Conservation (phyloP, 2,797 vertebrate species). For the Oreochromis mossambicus region DNA sequence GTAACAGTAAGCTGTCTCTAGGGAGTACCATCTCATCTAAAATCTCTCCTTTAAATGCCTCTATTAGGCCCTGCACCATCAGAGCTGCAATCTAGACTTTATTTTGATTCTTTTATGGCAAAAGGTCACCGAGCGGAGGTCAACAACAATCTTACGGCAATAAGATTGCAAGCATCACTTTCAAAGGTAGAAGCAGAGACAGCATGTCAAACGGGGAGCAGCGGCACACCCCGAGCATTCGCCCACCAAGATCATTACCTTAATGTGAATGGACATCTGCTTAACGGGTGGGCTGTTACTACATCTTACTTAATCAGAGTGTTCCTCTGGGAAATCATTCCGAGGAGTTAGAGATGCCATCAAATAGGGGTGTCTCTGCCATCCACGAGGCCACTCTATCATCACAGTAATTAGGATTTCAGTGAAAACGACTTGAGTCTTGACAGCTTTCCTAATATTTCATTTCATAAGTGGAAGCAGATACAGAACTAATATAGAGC, state of each 20-base stretch:
- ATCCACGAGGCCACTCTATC: constrained; percentile 11
- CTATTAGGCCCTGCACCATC: constrained; percentile 7
- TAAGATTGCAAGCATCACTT: background rate
- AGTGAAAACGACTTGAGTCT: constrained; percentile 4
- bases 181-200: constrained; percentile 1
- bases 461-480: constrained; percentile 13
- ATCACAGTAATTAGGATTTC: constrained; percentile 37
- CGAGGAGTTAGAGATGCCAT: constrained; percentile 31
- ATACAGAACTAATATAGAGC: background rate
- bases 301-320: constrained; percentile 44
- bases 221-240: background rate
- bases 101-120: constrained; percentile 25
- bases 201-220: background rate
- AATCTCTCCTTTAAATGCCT: constrained; percentile 18
- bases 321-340: constrained; percentile 59
- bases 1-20: constrained; percentile 1
- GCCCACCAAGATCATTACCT: constrained; percentile 53
- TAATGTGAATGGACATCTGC: constrained; percentile 58
- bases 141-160: background rate
- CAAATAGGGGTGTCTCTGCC: constrained; percentile 16
- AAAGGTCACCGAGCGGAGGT: constrained; percentile 30
- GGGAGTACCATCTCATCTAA: constrained; percentile 27
- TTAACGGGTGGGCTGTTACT: constrained; percentile 38
- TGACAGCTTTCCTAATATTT: constrained; percentile 17
- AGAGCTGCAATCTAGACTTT: constrained; percentile 4